Evolutionary conservation across 2,113 vertebrate species (phyloP).

Genomic region (Chrysemys picta): DNA sequence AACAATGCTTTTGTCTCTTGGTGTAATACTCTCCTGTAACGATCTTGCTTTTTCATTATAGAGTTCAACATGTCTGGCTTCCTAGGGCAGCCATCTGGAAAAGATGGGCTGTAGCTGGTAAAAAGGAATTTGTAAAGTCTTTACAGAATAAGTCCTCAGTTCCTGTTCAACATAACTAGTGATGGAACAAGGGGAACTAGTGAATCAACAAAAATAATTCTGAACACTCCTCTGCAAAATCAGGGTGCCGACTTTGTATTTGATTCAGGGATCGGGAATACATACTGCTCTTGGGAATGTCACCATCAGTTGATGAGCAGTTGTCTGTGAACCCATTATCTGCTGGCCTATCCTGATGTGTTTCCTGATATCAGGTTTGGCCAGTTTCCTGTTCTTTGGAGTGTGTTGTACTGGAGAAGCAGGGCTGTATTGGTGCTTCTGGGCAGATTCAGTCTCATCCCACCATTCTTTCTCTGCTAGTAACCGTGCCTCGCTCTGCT

Average conservation of each 20-base stretch:
- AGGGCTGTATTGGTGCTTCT: neutral
- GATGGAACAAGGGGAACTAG: neutral
- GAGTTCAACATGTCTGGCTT: neutral
- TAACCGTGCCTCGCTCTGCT: neutral
- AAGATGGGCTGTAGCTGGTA: neutral
- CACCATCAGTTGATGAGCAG: neutral
- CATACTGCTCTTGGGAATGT: neutral
- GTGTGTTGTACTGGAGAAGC: neutral
- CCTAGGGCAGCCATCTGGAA: slow-evolving; percentile 5
- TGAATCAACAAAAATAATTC: neutral
- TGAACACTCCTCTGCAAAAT: neutral
- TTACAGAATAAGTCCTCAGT: neutral
- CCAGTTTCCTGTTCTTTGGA: neutral
- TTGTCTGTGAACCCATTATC: neutral
- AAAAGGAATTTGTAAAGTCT: slow-evolving; percentile 29
- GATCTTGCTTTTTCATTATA: slow-evolving; percentile 47
- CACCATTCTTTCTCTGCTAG: neutral
- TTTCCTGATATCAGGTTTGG: rapidly evolving
- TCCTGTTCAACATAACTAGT: neutral
- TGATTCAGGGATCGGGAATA: neutral
- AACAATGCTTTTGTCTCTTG: slow-evolving; percentile 35
- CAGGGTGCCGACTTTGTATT: neutral
- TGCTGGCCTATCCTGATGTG: neutral
- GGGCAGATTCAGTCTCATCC: neutral
- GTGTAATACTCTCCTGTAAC: slow-evolving; percentile 20